Base-by-base conservation (phyloP, 2,888 invertebrate genomes). In the Pollenia angustigena region DNA sequence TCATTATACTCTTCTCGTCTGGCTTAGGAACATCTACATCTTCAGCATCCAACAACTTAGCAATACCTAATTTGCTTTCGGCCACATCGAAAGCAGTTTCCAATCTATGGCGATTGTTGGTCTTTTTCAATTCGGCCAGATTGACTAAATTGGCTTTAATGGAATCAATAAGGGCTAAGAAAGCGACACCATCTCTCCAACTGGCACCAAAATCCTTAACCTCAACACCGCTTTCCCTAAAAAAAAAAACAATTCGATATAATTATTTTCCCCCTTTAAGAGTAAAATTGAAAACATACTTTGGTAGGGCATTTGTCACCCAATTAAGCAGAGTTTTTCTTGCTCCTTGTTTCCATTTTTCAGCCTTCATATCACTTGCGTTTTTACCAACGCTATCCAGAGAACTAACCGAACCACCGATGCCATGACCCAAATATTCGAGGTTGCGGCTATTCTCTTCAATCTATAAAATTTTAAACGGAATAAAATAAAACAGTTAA, bases 1-100 rank as follows among this genome's bases (percentile, higher is more conserved):
- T 99, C 99, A 99, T 99, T 90, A 99, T 98, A 87, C 98, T 98
- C 94, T 98, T 97, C 93, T 99, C 99, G 93, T 99, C 99, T 6
- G 99, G 99, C 92, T 97, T 97, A 44, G 97, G 96, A 42, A 98
- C 98, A 93, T 99, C 98, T 72, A 98, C 98, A 93, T 98, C 98
- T 94, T 99, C 99, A 4, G 99, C 97, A 93, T 99, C 99, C 78
- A 99, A 94, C 12, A 99, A 94, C 90, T 97, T 95, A 32, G 98
- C 97, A 90, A 99, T 98, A 85, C 98, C 99, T 54, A 99, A 94
- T 91, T 98, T 97, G 79, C 94, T 95, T 94, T 99, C 98, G 32
- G 99, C 99, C 46, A 98, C 96, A 91, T 97, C 96, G 94, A 99
- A 99, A 64, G 99, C 99, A 48, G 97, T 97, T 92, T 98, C 97